Percentiles rank a stretch among this genome's conserved stretches.
Conservation (phyloP, 2,888 invertebrate species). For the Dorcus hopei region DNA sequence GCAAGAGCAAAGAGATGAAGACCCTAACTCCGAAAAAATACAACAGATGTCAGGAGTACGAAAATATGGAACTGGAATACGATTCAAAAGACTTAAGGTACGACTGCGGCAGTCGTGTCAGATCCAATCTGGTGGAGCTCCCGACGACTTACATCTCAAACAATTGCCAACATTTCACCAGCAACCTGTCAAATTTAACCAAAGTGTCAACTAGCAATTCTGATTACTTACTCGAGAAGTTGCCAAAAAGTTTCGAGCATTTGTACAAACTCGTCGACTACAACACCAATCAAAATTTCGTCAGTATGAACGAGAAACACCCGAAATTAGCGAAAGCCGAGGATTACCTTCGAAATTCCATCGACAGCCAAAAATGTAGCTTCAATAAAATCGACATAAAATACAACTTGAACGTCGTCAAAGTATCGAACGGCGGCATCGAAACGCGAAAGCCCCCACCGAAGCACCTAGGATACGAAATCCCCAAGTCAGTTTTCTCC, state of each 20-base stretch:
- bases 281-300: constrained; percentile 20
- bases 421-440: neutral
- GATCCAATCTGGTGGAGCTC: constrained; percentile 44
- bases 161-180: constrained; percentile 39
- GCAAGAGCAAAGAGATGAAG: constrained; percentile 45
- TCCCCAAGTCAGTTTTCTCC: no score
- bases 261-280: constrained; percentile 18
- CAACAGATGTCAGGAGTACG: constrained; percentile 35
- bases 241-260: constrained; percentile 36
- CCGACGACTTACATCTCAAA: constrained; percentile 49
- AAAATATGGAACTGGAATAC: constrained; percentile 45
- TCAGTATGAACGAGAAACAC: constrained; percentile 23
- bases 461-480: no score
- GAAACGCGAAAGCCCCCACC: no score
- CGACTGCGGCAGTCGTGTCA: constrained; percentile 36
- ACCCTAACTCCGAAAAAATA: constrained; percentile 39
- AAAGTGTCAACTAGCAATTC: constrained; percentile 16
- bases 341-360: neutral
- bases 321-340: constrained; percentile 17
- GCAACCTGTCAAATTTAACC: constrained; percentile 17
- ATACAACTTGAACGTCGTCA: neutral
- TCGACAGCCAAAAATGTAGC: neutral
- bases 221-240: constrained; percentile 26
- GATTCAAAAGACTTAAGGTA: constrained; percentile 33
- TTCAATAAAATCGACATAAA: neutral